Base-by-base conservation (phyloP, 2,888 invertebrate species). In the Drosophila macrospina region DNA sequence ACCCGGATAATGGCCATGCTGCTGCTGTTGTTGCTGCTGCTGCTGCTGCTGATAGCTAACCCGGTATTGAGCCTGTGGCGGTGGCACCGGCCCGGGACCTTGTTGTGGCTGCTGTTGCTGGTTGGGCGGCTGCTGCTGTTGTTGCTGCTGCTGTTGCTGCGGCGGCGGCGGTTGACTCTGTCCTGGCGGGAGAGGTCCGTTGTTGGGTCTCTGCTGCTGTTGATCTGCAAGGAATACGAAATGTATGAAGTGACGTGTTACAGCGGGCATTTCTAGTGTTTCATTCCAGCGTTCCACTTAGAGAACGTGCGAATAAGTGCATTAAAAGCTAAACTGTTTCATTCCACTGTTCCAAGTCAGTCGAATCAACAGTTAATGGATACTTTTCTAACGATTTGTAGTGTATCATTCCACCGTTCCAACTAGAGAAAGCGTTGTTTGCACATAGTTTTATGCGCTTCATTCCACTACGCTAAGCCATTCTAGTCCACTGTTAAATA, bases 11-110 rank as follows among this genome's bases (percentile, higher is more conserved):
- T 94, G 91, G 89, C 85, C 91, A 92, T 90, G 93, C 92, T 90
- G 93, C 92, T 89, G 93, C 91, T 89, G 93, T 15, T 73, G 69
- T 2, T 69, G 69, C 92, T 89, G 93, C 91, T 88, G 93, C 16
- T 89, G 93, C 92, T 89, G 93, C 92, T 88, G 93, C 92, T 89
- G 93, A 91, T 91, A 94, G 91, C 91, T 93, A 91, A 83, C 93
- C 90, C 74, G 93, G 92, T 90, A 94, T 91, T 94, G 93, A 13
- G 94, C 92, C 86, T 90, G 94, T 92, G 73, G 94, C 91, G 90
- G 94, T 93, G 86, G 94, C 93, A 80, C 76, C 6, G 65, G 60
- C 1, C 71, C 75, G 91, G 86, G 94, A 92, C 60, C 95, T 24
- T 42, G 55, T 93, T 50, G 95, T 92, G 67, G 95, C 92, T 66